Evolutionary conservation across 64 coral and sea anemone species (phyloP), one percentile per base, ranked within the genome.

Genomic region (Montipora sp.): DNA sequence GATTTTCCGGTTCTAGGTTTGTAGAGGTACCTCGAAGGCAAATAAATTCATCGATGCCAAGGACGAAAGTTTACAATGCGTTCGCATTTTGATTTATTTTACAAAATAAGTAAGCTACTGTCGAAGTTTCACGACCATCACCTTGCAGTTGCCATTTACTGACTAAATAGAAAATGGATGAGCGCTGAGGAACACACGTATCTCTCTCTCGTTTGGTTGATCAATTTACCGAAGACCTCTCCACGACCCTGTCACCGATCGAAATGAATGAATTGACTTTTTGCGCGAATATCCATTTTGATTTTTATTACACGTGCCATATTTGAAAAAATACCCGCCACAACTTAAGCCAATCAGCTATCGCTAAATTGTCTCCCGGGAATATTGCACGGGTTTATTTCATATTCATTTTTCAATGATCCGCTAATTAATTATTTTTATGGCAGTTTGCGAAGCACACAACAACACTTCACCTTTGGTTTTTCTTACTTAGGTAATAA

Each of bases 271-370:
- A 85, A 70, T 82, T 48, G 82, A 14, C 22, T 71, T 85, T 81
- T 85, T 85, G 82, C 82, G 65, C 18, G 82, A 85, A 85, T 85
- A 85, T 70, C 6, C 11, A 63, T 63, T 83, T 85, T 85, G 65
- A 63, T 11, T 63, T 63, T 71, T 85, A 50, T 4, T 81, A 7
- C 82, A 85, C 82, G 82, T 85, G 82, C 65, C 82, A 10, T 84
- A 71, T 85, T 85, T 85, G 82, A 85, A 85, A 61, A 85, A 85
- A 72, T 85, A 85, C 82, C 82, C 82, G 82, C 82, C 82, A 85
- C 19, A 72, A 71, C 47, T 85, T 50, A 2, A 21, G 67, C 82
- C 82, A 85, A 85, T 85, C 82, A 85, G 82, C 14, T 3, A 47
- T 19, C 5, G 27, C 46, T 19, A 71, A 84, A 85, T 9, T 11